Evolutionary conservation across 2,113 vertebrate genomes (phyloP), one percentile per base, ranked within the genome.

Genomic region (Ibidorhyncha struthersii): DNA sequence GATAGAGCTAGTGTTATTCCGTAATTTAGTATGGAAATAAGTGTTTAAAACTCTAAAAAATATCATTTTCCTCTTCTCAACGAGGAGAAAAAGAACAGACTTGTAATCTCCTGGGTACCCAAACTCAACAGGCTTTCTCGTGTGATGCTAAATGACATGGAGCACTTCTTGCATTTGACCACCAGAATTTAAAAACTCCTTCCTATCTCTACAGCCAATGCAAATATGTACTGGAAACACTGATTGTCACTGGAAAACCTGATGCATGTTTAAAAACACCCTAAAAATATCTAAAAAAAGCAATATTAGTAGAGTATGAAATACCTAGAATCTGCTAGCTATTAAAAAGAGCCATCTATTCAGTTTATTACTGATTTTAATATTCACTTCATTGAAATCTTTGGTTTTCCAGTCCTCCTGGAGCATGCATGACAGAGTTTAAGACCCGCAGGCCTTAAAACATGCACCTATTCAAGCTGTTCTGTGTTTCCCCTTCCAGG

Each of bases 281-380:
- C 3, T 14, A 23, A 49, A 13, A 17, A 53, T 10, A 0, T 1
- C 5, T 5, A 14, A 2, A 63, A 45, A 43, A 65, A 45, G 3
- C 20, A 76, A 2, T 25, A 38, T 41, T 38, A 49, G 16, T 66
- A 45, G n/a, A 32, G 19, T n/a, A 40, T 34, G 11, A 82, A 82
- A 55, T n/a, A 47, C 8, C 13, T 50, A 27, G 14, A 36, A 56
- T 71, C 7, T 86, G 11, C 8, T n/a, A 15, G 7, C 25, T 87
- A 40, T 78, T 84, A 16, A 4, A 77, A n/a, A 26, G 4, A n/a
- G 4, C 2, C 26, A 20, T 25, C 11, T 41, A 5, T 69, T 79
- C 12, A 49, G 2, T 34, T 82, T 1, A 1, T 72, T 82, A 18
- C 5, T 52, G 18, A 36, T 45, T 69, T 89, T 43, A 74, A 69